A percentile compares a stretch with the other conserved stretches of the same genome.
phyloP scores from a whole-genome alignment of 2,113 vertebrate species.

The Malurus cyaneus region DNA sequence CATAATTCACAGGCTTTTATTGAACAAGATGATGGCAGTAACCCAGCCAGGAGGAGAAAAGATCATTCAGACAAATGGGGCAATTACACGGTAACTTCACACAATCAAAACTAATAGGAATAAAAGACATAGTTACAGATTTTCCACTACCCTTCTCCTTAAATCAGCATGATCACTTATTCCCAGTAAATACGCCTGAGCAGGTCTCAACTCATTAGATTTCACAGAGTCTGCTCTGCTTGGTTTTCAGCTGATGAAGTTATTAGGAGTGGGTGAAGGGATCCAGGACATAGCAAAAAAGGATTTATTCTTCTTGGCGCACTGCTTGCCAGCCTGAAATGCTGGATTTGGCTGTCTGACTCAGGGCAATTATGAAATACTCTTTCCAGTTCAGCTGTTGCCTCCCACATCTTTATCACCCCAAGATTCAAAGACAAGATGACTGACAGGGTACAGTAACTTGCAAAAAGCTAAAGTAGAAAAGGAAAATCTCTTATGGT shows the following conservation, averaged over 20 bases:
- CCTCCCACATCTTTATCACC: conserved; percentile 57
- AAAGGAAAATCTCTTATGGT: not conserved
- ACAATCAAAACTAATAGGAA: conserved; percentile 50
- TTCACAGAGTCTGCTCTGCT: conserved; percentile 24
- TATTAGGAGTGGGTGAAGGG: conserved; percentile 39
- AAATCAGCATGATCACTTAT: conserved; percentile 39
- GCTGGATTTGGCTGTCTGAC: conserved; percentile 58
- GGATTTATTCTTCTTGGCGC: conserved; percentile 42
- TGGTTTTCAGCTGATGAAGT: conserved; percentile 41
- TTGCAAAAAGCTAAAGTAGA: not conserved
- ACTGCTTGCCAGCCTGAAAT: conserved; percentile 32
- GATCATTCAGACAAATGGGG: conserved; percentile 47
- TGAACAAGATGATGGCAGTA: conserved; percentile 12
- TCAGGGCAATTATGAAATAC: conserved; percentile 59
- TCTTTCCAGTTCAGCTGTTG: conserved; percentile 59
- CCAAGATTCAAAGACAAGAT: conserved; percentile 30
- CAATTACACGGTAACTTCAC: conserved; percentile 55
- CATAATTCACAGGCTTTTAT: not conserved
- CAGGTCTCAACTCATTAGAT: conserved; percentile 36
- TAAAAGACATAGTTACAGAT: conserved; percentile 39
- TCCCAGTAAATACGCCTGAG: not conserved
- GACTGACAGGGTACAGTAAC: conserved; percentile 27
- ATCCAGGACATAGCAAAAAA: conserved; percentile 53
- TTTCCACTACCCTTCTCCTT: conserved; percentile 28
- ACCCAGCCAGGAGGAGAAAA: conserved; percentile 8